phyloP scores from a whole-genome alignment of 2,113 vertebrate species.

The Pseudorasbora parva region DNA sequence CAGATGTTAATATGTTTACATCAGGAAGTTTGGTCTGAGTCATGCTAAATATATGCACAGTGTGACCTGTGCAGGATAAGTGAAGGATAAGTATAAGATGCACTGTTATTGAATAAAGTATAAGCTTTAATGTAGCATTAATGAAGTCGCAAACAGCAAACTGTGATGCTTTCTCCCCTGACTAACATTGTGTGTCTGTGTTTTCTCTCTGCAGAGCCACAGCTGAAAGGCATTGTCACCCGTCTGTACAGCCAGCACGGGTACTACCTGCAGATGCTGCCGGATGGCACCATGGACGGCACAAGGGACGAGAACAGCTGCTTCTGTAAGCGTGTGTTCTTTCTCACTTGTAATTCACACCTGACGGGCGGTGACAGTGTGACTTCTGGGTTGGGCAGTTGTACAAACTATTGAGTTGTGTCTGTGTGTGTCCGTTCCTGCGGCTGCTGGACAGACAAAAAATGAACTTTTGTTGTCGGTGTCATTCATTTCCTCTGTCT shows the following conservation, averaged over 20 bases:
- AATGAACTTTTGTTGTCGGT: background rate
- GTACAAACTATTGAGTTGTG: constrained; percentile 18
- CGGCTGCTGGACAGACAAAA: background rate
- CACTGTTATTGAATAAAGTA: background rate
- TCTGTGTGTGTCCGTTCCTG: constrained; percentile 2
- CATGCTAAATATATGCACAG: background rate
- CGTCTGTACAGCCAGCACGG: constrained; percentile 87
- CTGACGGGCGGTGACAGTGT: background rate
- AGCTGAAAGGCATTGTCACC: constrained; percentile 90
- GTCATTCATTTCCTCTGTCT: constrained; percentile 13
- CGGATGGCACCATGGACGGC: constrained; percentile 85
- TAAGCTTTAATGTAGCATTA: background rate
- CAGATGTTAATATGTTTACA: background rate
- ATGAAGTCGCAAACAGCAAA: too few relatives aligned
- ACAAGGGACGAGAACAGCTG: constrained; percentile 80
- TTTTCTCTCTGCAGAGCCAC: constrained; percentile 78
- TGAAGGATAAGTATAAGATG: too few relatives aligned
- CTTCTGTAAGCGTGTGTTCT: constrained; percentile 76
- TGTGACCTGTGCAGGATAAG: background rate
- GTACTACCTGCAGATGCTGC: constrained; percentile 87
- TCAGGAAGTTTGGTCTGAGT: background rate
- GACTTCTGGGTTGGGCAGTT: constrained; percentile 21
- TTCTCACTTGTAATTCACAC: background rate
- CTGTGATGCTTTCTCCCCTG: constrained; percentile 16
- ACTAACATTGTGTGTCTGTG: constrained; percentile 33